Evolutionary conservation across 2,888 invertebrate genomes (phyloP), one percentile per base, ranked within the genome.

Genomic region (Ellobium chinense): DNA sequence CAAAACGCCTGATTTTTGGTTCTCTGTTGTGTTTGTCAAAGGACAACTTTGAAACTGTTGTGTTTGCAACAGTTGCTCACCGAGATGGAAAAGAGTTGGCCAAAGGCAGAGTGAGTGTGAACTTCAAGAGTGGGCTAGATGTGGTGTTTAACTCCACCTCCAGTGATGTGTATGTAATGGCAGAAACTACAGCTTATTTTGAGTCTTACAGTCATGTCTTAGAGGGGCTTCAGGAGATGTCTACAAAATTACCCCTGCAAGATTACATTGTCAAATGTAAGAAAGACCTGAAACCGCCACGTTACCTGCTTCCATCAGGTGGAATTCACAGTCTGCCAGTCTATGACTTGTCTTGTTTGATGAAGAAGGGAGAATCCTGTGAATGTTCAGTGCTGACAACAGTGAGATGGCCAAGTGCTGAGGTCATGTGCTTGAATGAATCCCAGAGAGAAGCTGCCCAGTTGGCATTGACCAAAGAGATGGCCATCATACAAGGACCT

Each of bases 131-230:
- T 27, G 60, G 60, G 34, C 62, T 84, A 7, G 78, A 81, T 12
- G 63, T 77, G 0, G 63, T 85, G 2, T 72, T 83, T 24, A 70
- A 84, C n/a, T 65, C 83, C 18, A 37, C 78, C 4, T 24, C 81
- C 31, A 83, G 75, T 36, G 78, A 80, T 54, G 62, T 54, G 4
- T 91, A 88, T 78, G 65, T 95, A 0, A 96, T 97, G 96, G 94
- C 96, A 1, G 96, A 97, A 91, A 95, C 96, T 73, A 95, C 95
- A 74, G 95, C 96, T 0, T 97, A 96, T 91, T 97, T 97, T 90
- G 97, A 97, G 89, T 96, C 97, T 0, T 97, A 97, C 89, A 94
- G 95, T 84, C 95, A 96, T 88, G 96, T 96, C 0, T 93, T 96
- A 74, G 94, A 94, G 85, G 96, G 95, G 21, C 90, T 97, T 31